Evolutionary conservation across 2,113 vertebrate genomes (phyloP).

Genomic region (Phasianus colchicus): DNA sequence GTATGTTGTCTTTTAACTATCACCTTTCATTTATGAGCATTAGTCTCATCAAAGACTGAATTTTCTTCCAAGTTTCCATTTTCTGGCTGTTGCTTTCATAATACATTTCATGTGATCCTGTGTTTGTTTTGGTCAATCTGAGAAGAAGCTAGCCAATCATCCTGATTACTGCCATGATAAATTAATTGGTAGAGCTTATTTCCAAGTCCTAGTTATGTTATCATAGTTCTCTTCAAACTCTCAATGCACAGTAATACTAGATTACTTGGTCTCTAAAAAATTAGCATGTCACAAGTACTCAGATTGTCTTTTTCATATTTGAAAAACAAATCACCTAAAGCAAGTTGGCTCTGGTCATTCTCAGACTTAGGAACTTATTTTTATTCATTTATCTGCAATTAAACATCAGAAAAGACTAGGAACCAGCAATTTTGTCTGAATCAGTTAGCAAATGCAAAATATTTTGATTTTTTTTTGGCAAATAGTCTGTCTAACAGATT

Average conservation of each 20-base stretch:
- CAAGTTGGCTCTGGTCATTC: not conserved
- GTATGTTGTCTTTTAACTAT: not conserved
- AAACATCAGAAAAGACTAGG: not conserved
- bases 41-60: not conserved
- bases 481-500: not conserved
- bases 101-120: not conserved
- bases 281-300: not conserved
- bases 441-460: not conserved
- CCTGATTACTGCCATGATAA: slow-evolving; percentile 59
- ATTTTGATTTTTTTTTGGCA: not conserved
- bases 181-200: slow-evolving; percentile 53
- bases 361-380: not conserved
- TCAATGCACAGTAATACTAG: not conserved
- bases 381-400: not conserved
- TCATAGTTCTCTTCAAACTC: not conserved
- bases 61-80: not conserved
- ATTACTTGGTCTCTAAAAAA: slow-evolving; percentile 38
- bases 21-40: not conserved
- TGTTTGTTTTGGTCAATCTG: slow-evolving; percentile 25
- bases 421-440: not conserved
- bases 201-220: not conserved
- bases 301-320: not conserved
- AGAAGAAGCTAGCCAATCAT: slow-evolving; percentile 15
- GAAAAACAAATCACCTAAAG: slow-evolving; percentile 18
- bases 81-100: not conserved